A percentile compares a stretch with the other conserved stretches of the same genome.
These are phyloP conservation scores for Timandra comae DNA, from an alignment of 2,888 invertebrate genomes.

Conservation along the genomic window DNA sequence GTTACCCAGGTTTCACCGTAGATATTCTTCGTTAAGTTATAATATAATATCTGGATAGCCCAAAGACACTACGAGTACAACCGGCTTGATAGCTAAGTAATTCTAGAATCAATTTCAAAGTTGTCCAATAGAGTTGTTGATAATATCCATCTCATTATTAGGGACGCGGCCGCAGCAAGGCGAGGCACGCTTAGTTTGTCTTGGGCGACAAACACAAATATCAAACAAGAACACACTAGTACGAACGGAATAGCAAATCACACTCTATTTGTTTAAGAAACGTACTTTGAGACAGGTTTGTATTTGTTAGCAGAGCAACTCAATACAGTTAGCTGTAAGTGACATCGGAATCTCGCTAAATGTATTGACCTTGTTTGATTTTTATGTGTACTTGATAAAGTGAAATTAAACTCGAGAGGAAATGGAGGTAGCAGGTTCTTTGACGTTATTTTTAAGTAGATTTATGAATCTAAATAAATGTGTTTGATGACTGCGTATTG, in stretches of 20 bases:
- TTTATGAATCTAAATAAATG: no score
- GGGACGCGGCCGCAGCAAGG: constrained; percentile 28
- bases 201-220: constrained; percentile 68
- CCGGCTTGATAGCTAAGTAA: no score
- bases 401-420: no score
- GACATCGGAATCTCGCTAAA: constrained; percentile 46
- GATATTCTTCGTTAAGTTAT: no score
- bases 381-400: neutral
- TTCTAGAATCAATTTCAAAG: neutral
- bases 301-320: constrained; percentile 60
- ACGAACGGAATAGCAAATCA: constrained; percentile 71
- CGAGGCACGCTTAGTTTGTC: constrained; percentile 54
- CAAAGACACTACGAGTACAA: no score
- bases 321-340: constrained; percentile 64
- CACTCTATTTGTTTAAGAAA: constrained; percentile 58
- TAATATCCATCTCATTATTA: constrained; percentile 26
- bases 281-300: constrained; percentile 55
- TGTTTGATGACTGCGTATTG: no score
- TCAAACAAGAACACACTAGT: constrained; percentile 55
- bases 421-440: no score
- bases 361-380: constrained; percentile 27
- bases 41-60: no score
- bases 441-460: no score
- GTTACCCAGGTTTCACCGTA: no score
- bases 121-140: constrained; percentile 4